Conservation (phyloP, 2,113 vertebrate species). For the Chionodraco myersi region DNA sequence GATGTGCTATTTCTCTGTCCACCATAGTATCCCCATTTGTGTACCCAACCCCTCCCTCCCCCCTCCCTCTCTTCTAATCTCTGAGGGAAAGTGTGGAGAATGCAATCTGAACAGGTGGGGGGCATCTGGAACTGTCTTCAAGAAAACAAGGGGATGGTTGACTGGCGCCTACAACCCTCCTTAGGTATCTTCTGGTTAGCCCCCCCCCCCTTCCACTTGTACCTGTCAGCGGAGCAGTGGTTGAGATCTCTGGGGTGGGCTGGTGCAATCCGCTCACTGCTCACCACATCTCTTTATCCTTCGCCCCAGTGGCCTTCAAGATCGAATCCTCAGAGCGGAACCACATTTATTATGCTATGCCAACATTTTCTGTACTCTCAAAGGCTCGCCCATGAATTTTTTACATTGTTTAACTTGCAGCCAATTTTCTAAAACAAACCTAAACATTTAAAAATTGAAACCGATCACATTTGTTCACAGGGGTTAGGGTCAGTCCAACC, state of each 20-base stretch:
- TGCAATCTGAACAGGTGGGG: constrained; percentile 55
- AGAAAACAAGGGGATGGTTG: constrained; percentile 58
- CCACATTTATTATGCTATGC: constrained; percentile 20
- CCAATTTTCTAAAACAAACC: constrained; percentile 40
- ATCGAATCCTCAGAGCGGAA: constrained; percentile 16
- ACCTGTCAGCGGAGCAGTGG: constrained; percentile 49
- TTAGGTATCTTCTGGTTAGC: constrained; percentile 24
- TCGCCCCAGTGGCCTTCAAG: constrained; percentile 20
- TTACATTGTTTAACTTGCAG: constrained; percentile 31
- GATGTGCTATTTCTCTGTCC: constrained; percentile 46
- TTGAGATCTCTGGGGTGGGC: constrained; percentile 53
- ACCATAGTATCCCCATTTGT: constrained; percentile 42
- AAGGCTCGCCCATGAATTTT: constrained; percentile 30
- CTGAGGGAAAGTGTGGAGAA: constrained; percentile 52
- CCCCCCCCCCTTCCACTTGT: constrained; percentile 22
- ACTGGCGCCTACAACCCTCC: constrained; percentile 38
- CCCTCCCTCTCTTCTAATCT: constrained; percentile 41
- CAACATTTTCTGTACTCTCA: constrained; percentile 23
- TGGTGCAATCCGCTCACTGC: constrained; percentile 21
- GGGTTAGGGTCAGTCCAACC: not conserved
- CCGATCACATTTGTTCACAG: constrained; percentile 6
- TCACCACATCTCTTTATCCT: constrained; percentile 55
- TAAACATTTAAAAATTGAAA: not conserved
- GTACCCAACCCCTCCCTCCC: constrained; percentile 19
- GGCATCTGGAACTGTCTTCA: constrained; percentile 51